These are phyloP conservation scores for Bicyclus anynana DNA, from an alignment of 1,140 invertebrate species.

Conservation along the genomic window DNA sequence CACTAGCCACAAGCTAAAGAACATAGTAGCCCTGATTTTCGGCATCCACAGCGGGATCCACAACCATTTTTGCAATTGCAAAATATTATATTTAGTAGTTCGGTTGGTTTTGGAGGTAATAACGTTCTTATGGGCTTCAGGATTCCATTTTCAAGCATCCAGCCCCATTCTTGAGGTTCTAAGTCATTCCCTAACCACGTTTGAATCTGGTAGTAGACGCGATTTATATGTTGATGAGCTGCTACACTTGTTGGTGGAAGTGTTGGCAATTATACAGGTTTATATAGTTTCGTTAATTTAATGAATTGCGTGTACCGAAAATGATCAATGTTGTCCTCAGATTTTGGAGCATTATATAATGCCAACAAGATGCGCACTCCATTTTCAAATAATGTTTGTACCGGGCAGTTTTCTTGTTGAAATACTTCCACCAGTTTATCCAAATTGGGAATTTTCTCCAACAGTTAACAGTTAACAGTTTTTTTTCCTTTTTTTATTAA, in stretches of 20 bases:
- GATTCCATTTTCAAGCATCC: constrained; percentile 29
- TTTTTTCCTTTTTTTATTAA: too few relatives aligned
- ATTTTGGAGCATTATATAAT: constrained; percentile 48
- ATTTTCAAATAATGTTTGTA: not conserved
- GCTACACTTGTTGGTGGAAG: constrained; percentile 46
- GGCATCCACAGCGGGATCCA: constrained; percentile 15
- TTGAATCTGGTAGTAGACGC: constrained; percentile 30
- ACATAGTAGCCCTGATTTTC: constrained; percentile 14
- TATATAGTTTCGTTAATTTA: constrained; percentile 39
- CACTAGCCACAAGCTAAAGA: constrained; percentile 15
- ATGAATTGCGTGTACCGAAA: constrained; percentile 38
- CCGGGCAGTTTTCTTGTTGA: constrained; percentile 47
- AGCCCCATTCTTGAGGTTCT: constrained; percentile 46
- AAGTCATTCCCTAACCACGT: constrained; percentile 36
- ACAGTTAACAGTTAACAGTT: constrained; percentile 26
- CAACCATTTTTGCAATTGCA: constrained; percentile 34
- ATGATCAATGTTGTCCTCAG: constrained; percentile 40
- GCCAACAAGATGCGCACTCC: constrained; percentile 44
- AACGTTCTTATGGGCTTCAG: constrained; percentile 37
- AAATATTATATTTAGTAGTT: constrained; percentile 40
- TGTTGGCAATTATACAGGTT: constrained; percentile 39
- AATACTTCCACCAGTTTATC: constrained; percentile 46
- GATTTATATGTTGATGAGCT: constrained; percentile 36
- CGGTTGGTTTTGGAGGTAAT: constrained; percentile 34
- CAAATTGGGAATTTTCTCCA: constrained; percentile 35